These are phyloP conservation scores for Apodemia zela DNA, from an alignment of 2,888 invertebrate species.

Conservation along the genomic window DNA sequence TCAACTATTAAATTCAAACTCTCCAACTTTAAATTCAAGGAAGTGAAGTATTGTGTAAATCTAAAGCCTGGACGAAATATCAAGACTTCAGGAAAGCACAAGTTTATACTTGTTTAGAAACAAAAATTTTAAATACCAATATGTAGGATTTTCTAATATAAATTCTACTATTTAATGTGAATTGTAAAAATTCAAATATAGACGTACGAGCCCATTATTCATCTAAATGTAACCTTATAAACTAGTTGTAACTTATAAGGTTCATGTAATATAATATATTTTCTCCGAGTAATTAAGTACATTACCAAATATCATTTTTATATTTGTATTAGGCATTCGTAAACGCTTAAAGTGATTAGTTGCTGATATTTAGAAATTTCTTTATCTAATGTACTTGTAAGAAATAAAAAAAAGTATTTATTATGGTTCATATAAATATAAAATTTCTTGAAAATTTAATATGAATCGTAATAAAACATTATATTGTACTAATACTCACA, in stretches of 20 bases:
- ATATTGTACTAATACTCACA: slow-evolving; percentile 48
- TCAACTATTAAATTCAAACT: too few relatives aligned
- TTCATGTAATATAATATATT: slow-evolving; percentile 6
- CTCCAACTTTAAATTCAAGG: too few relatives aligned
- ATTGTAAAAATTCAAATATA: background rate
- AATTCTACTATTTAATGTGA: background rate
- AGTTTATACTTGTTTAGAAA: too few relatives aligned
- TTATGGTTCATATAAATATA: background rate
- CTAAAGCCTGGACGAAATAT: too few relatives aligned
- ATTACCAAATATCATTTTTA: slow-evolving; percentile 13
- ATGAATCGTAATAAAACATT: slow-evolving; percentile 21
- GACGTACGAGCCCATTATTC: background rate
- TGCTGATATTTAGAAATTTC: background rate
- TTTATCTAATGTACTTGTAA: background rate
- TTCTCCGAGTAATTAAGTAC: background rate
- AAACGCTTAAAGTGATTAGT: background rate
- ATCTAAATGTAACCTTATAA: background rate
- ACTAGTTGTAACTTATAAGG: background rate
- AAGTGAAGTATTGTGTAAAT: too few relatives aligned
- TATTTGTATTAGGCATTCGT: slow-evolving; percentile 12
- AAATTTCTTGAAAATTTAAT: background rate
- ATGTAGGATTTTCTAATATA: too few relatives aligned
- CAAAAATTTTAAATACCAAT: too few relatives aligned
- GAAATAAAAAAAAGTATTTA: background rate
- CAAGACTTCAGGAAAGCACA: too few relatives aligned